Conservation (phyloP, 2,888 invertebrate species). For the Aphodius granarius region DNA sequence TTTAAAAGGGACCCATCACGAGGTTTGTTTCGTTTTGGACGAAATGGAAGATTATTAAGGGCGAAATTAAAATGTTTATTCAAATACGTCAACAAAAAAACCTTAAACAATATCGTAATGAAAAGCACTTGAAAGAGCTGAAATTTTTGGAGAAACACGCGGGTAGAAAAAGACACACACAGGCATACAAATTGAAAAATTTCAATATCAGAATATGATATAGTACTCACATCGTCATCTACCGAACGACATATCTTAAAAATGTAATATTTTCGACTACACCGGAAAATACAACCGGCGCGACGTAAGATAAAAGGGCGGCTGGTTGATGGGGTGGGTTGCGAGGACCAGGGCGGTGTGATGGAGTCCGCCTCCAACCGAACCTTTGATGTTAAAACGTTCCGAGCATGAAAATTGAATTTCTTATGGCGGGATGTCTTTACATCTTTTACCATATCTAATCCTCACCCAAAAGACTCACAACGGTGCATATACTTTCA, state of each 20-base stretch:
- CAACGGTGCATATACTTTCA: constrained; percentile 16
- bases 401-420: constrained; percentile 39
- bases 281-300: constrained; percentile 22
- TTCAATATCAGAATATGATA: constrained; percentile 12
- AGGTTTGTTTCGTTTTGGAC: not conserved
- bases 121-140: not conserved
- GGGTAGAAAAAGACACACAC: not conserved
- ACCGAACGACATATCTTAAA: constrained; percentile 21
- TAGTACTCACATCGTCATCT: constrained; percentile 1
- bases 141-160: not conserved
- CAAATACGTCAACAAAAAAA: not conserved
- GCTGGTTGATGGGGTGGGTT: constrained; percentile 8
- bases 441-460: constrained; percentile 29
- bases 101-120: not conserved
- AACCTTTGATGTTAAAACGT: constrained; percentile 37
- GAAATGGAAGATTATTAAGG: not conserved
- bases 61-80: not conserved
- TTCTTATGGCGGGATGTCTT: constrained; percentile 26
- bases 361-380: constrained; percentile 31
- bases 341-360: constrained; percentile 17
- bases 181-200: constrained; percentile 5
- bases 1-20: not conserved
- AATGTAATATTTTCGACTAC: constrained; percentile 28
- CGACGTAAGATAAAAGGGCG: constrained; percentile 26
- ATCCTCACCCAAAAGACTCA: constrained; percentile 20